Evolutionary conservation across 2,797 vertebrate genomes (phyloP).

Genomic region (Sardinella longiceps): DNA sequence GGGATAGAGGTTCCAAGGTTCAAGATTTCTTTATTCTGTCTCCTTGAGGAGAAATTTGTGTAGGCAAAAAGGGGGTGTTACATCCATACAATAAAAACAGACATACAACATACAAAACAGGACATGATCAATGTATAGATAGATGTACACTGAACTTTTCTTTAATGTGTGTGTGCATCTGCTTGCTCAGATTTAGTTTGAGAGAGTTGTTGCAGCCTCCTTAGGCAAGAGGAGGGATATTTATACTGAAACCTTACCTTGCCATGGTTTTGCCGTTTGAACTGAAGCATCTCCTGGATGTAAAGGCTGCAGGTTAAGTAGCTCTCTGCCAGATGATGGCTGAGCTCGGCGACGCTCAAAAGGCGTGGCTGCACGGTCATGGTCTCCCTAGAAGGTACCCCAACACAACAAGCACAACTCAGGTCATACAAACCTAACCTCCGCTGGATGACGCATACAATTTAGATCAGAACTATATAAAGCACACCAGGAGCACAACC

Average conservation of each 20-base stretch:
- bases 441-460: background rate
- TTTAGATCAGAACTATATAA: background rate
- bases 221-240: background rate
- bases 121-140: too few relatives aligned
- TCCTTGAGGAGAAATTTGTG: too few relatives aligned
- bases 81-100: too few relatives aligned
- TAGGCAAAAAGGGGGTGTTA: too few relatives aligned
- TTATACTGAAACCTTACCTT: slow-evolving; percentile 74
- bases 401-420: background rate
- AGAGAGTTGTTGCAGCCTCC: background rate
- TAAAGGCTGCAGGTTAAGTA: slow-evolving; percentile 92
- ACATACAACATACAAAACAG: too few relatives aligned
- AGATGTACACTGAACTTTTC: too few relatives aligned
- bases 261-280: slow-evolving; percentile 92
- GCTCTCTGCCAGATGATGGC: slow-evolving; percentile 94
- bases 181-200: background rate
- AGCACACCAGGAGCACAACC: background rate
- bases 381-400: slow-evolving; percentile 73
- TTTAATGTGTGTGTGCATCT: background rate
- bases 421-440: background rate
- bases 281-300: slow-evolving; percentile 91
- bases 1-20: too few relatives aligned
- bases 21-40: too few relatives aligned
- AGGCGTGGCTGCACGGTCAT: slow-evolving; percentile 83
- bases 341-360: slow-evolving; percentile 91